Evolutionary conservation across 2,113 vertebrate genomes (phyloP).

Genomic region (Capricornis sumatraensis): DNA sequence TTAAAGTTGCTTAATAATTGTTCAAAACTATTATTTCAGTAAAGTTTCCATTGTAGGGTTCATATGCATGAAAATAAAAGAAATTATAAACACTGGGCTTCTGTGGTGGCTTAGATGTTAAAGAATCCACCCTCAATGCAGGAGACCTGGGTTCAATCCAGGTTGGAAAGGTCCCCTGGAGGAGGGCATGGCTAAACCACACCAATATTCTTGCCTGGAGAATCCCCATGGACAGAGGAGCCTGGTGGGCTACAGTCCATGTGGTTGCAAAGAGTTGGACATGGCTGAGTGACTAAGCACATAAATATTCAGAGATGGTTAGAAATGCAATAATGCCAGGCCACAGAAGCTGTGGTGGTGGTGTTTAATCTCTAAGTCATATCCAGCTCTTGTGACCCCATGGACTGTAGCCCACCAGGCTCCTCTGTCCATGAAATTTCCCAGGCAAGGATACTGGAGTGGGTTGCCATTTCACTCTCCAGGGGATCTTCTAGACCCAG

Average conservation of each 20-base stretch:
- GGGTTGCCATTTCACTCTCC: neutral
- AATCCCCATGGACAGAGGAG: neutral
- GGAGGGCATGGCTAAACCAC: neutral
- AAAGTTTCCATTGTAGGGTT: neutral
- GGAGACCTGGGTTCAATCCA: neutral
- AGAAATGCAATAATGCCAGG: neutral
- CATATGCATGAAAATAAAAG: neutral
- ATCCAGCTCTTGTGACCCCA: neutral
- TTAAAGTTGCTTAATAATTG: neutral
- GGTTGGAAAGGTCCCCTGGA: neutral
- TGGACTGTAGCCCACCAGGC: neutral
- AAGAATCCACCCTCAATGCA: accelerated
- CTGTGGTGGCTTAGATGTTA: neutral
- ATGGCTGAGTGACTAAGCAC: neutral
- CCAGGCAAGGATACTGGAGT: neutral
- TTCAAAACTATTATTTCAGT: neutral
- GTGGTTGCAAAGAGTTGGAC: neutral
- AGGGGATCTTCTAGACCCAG: neutral
- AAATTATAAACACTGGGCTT: neutral
- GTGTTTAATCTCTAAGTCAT: neutral
- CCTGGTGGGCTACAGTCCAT: neutral
- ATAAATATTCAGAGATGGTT: neutral
- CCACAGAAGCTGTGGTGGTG: neutral
- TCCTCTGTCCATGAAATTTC: neutral
- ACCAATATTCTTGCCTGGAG: neutral